Evolutionary conservation across 2,797 vertebrate species (phyloP).

Genomic region (Setipinna tenuifilis): DNA sequence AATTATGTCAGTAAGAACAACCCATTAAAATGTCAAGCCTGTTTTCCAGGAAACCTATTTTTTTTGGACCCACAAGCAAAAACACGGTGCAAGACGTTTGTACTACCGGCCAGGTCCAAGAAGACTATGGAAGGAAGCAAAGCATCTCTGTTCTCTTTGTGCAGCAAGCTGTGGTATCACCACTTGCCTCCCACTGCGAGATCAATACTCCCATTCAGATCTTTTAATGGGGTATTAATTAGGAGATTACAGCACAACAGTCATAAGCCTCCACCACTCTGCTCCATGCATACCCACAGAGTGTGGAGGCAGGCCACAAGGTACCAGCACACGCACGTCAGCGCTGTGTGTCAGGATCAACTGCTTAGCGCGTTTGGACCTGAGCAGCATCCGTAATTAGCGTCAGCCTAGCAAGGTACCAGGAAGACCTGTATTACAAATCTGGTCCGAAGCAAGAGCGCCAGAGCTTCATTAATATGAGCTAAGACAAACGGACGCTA

Average conservation of each 20-base stretch:
- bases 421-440: background rate
- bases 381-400: background rate
- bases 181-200: slow-evolving; percentile 32
- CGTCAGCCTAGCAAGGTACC: background rate
- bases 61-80: background rate
- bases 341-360: background rate
- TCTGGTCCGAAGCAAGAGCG: background rate
- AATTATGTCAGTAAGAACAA: background rate
- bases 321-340: background rate
- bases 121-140: background rate
- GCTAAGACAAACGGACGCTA: background rate
- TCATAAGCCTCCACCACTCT: slow-evolving; percentile 31
- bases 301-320: background rate
- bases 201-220: slow-evolving; percentile 50
- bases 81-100: background rate
- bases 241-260: slow-evolving; percentile 45
- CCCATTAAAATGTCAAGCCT: background rate
- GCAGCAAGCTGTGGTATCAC: slow-evolving; percentile 28
- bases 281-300: slow-evolving; percentile 21
- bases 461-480: background rate
- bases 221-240: slow-evolving; percentile 57
- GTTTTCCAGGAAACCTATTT: background rate
- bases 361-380: background rate
- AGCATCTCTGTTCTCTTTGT: slow-evolving; percentile 2
- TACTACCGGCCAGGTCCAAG: background rate